These are phyloP conservation scores for Cyanoderma ruficeps DNA, from an alignment of 2,113 vertebrate genomes.

Conservation along the genomic window DNA sequence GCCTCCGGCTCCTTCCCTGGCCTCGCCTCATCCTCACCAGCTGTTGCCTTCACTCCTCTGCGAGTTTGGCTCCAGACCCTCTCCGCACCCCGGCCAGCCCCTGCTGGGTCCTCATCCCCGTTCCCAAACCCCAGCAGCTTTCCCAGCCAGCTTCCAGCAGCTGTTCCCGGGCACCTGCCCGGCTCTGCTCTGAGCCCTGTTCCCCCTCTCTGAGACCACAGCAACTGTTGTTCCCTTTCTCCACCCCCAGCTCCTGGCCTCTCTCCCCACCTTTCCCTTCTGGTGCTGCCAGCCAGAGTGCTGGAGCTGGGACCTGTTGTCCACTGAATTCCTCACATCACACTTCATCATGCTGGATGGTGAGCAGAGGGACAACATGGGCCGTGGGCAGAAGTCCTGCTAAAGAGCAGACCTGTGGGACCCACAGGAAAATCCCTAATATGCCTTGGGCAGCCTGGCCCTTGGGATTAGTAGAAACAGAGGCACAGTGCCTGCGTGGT, in stretches of 20 bases:
- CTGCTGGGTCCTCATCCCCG: no score
- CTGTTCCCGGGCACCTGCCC: not conserved
- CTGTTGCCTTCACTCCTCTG: not conserved
- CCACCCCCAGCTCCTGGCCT: not conserved
- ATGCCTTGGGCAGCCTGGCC: rapidly evolving
- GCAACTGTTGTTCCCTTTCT: not conserved
- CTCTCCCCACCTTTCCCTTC: not conserved
- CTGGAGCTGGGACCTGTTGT: not conserved
- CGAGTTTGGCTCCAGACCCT: not conserved
- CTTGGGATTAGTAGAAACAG: not conserved
- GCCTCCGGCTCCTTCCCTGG: not conserved
- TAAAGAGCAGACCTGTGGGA: not conserved
- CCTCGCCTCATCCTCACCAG: not conserved
- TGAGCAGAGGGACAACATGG: rapidly evolving
- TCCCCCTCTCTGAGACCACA: rapidly evolving
- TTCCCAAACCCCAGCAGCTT: not conserved
- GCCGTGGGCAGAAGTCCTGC: not conserved
- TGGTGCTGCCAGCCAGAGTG: rapidly evolving
- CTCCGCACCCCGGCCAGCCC: rapidly evolving
- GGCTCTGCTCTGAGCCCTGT: rapidly evolving
- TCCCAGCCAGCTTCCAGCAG: not conserved
- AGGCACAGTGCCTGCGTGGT: rapidly evolving
- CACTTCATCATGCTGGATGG: not conserved
- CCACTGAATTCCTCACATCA: rapidly evolving
- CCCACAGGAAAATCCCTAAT: not conserved